Percentiles rank a stretch among this genome's conserved stretches.
These are phyloP conservation scores for Eristalis pertinax DNA, from an alignment of 2,888 invertebrate genomes.

Conservation along the genomic window DNA sequence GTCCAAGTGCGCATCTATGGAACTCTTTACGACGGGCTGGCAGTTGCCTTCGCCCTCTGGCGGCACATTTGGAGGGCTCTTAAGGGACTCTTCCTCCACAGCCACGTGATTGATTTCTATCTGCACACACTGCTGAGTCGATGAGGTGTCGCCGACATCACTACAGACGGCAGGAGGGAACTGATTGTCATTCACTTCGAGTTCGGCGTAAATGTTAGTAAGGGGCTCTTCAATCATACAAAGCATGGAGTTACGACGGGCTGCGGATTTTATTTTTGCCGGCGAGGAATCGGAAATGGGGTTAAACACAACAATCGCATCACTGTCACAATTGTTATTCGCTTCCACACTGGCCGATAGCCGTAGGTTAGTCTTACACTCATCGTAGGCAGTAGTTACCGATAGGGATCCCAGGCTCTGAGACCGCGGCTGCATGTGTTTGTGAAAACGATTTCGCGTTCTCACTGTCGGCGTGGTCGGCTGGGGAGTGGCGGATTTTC, in stretches of 20 bases:
- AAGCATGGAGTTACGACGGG: constrained; percentile 78
- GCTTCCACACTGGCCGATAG: constrained; percentile 79
- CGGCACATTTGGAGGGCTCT: background rate
- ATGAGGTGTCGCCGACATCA: constrained; percentile 43
- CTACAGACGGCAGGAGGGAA: constrained; percentile 73
- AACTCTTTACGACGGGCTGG: constrained; percentile 75
- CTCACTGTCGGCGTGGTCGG: constrained; percentile 78
- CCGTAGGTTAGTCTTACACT: constrained; percentile 78
- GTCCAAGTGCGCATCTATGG: constrained; percentile 80
- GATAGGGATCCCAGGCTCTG: constrained; percentile 81
- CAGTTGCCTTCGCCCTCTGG: background rate
- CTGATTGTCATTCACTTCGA: constrained; percentile 75
- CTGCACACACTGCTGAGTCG: constrained; percentile 72
- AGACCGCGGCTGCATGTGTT: constrained; percentile 79
- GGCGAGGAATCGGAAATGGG: constrained; percentile 72
- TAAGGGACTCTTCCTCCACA: background rate
- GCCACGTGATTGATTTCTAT: constrained; percentile 77
- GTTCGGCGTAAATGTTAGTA: constrained; percentile 79
- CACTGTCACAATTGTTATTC: constrained; percentile 75
- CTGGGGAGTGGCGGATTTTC: constrained; percentile 79
- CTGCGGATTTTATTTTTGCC: constrained; percentile 73
- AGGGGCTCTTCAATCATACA: constrained; percentile 77
- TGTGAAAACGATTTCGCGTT: constrained; percentile 74
- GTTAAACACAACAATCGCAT: constrained; percentile 75
- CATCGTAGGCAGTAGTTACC: constrained; percentile 80